Conservation (phyloP, 2,888 invertebrate species). For the Petrophora chlorosata region DNA sequence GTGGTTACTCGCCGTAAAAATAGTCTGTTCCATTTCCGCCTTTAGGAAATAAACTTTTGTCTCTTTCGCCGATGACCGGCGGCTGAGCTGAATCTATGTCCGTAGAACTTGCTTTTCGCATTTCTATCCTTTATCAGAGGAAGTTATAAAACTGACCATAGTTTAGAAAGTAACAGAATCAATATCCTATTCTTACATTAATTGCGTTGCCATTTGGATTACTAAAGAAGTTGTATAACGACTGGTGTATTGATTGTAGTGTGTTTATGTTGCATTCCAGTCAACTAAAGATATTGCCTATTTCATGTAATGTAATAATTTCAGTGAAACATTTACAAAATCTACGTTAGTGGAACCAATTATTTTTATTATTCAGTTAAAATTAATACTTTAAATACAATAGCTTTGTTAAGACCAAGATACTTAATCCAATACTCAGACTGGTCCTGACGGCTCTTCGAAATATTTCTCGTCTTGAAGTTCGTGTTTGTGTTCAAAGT, state of each 20-base stretch:
- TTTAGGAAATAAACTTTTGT: conserved; percentile 71
- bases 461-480: conserved; percentile 1
- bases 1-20: conserved; percentile 63
- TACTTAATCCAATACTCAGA: too few relatives aligned
- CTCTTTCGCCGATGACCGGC: conserved; percentile 52
- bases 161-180: conserved; percentile 7
- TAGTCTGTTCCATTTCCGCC: conserved; percentile 76
- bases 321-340: too few relatives aligned
- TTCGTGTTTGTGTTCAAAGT: conserved; percentile 3
- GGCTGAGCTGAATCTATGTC: conserved; percentile 51
- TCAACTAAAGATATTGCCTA: not conserved
- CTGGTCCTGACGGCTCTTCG: not conserved
- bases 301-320: too few relatives aligned
- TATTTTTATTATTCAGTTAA: too few relatives aligned
- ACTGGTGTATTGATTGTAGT: too few relatives aligned
- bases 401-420: too few relatives aligned
- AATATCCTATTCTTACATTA: not conserved
- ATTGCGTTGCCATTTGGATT: not conserved
- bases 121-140: conserved; percentile 9
- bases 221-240: not conserved
- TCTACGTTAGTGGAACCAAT: too few relatives aligned
- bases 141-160: conserved; percentile 14
- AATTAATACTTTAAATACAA: too few relatives aligned
- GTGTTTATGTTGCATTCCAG: not conserved
- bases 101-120: conserved; percentile 31